Evolutionary conservation across 2,888 invertebrate species (phyloP).

Genomic region (Trichogramma evanescens): DNA sequence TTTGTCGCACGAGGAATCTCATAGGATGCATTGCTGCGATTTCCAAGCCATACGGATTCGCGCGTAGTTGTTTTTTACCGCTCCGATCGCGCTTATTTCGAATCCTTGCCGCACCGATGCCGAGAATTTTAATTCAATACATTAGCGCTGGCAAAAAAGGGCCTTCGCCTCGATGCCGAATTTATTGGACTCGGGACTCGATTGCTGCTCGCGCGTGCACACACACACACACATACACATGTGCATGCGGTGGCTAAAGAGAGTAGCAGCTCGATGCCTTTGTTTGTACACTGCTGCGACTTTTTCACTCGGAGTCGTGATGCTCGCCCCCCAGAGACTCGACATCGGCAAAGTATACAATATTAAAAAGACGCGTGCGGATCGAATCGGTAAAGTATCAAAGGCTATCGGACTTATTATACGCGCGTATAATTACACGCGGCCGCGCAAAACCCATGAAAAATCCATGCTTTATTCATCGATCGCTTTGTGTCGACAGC

Average conservation of each 20-base stretch:
- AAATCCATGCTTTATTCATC: too few relatives aligned
- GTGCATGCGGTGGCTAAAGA: too few relatives aligned
- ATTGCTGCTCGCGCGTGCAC: too few relatives aligned
- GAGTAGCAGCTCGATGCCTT: too few relatives aligned
- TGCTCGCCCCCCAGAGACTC: too few relatives aligned
- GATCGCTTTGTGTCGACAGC: too few relatives aligned
- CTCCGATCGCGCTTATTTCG: conserved; percentile 6
- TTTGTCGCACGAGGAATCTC: not conserved
- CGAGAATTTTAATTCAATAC: conserved; percentile 24
- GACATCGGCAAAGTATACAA: too few relatives aligned
- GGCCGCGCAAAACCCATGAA: not conserved
- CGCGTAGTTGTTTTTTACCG: not conserved
- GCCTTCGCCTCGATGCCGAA: conserved; percentile 8
- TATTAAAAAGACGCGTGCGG: too few relatives aligned
- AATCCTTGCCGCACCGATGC: conserved; percentile 1
- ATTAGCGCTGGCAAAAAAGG: conserved; percentile 15
- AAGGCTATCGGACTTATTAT: not conserved
- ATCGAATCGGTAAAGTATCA: too few relatives aligned
- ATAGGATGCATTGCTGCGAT: not conserved
- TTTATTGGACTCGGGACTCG: conserved; percentile 5
- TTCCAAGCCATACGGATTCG: not conserved
- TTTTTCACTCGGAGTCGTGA: too few relatives aligned
- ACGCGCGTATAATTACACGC: not conserved
- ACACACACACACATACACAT: too few relatives aligned
- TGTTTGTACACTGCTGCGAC: too few relatives aligned